These are phyloP conservation scores for Anas platyrhynchos DNA, from an alignment of 2,113 vertebrate species.

Conservation along the genomic window DNA sequence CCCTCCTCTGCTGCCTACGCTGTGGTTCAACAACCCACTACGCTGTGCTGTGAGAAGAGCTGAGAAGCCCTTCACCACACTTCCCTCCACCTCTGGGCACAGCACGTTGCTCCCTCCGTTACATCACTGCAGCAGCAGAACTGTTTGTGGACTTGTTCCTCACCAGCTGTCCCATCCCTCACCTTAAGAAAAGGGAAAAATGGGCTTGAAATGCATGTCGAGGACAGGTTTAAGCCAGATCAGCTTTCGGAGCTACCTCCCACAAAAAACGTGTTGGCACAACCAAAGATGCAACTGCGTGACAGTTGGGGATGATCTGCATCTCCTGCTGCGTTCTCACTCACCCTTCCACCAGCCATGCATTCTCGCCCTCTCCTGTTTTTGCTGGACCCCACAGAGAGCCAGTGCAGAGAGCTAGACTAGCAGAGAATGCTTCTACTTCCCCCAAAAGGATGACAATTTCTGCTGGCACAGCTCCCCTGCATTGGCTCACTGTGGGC, in stretches of 20 bases:
- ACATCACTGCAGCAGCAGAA: background rate
- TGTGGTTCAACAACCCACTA: background rate
- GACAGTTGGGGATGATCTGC: background rate
- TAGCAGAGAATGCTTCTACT: background rate
- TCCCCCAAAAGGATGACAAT: background rate
- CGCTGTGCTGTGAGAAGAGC: background rate
- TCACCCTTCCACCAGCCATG: background rate
- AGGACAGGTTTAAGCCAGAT: background rate
- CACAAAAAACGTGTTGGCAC: background rate
- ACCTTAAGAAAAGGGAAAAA: background rate
- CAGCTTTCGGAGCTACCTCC: background rate
- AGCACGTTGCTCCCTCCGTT: background rate
- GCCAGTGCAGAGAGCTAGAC: background rate
- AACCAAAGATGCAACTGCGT: background rate
- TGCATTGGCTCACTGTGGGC: background rate
- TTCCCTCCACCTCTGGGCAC: background rate
- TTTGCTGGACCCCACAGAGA: background rate
- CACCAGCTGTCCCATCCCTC: background rate
- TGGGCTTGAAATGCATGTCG: background rate
- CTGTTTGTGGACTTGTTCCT: background rate
- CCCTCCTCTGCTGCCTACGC: fast-evolving
- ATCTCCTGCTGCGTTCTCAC: background rate
- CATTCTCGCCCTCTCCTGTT: background rate
- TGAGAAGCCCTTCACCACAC: background rate
- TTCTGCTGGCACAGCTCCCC: background rate